Percentiles rank a stretch among this genome's conserved stretches.
Evolutionary conservation across 2,888 invertebrate genomes (phyloP).

Genomic region (Shargacucullia verbasci): DNA sequence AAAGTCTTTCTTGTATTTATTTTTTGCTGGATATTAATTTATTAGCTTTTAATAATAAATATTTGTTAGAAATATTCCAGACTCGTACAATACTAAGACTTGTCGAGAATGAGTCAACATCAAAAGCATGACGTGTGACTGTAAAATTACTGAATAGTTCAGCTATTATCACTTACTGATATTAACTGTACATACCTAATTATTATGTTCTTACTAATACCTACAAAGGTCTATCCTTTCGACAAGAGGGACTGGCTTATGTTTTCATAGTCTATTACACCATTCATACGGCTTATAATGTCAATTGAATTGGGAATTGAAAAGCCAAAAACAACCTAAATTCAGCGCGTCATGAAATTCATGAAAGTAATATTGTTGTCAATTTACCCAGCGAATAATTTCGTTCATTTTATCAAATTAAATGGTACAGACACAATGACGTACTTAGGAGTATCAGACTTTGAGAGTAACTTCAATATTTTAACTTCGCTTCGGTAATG

Average conservation of each 20-base stretch:
- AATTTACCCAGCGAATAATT: slow-evolving; percentile 22
- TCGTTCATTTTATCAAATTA: slow-evolving; percentile 16
- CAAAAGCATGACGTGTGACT: no score
- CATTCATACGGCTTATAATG: slow-evolving; percentile 32
- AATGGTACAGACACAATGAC: background rate
- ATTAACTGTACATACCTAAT: no score
- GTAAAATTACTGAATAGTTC: no score
- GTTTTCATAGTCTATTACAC: no score
- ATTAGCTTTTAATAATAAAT: no score
- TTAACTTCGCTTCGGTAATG: slow-evolving; percentile 6
- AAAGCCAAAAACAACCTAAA: slow-evolving; percentile 30
- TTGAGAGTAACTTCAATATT: slow-evolving; percentile 19
- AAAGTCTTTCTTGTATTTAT: background rate
- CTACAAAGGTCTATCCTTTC: no score
- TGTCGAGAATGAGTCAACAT: no score
- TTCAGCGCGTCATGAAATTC: slow-evolving; percentile 26
- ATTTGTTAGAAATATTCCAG: no score
- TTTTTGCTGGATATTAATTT: background rate
- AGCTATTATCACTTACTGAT: no score
- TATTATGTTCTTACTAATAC: no score
- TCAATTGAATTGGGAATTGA: slow-evolving; percentile 43
- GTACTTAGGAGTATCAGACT: slow-evolving; percentile 1
- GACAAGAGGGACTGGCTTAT: no score
- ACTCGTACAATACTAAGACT: no score
- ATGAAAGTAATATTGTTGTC: slow-evolving; percentile 34